Conservation (phyloP, 1,140 invertebrate species). For the Cardiocondyla obscurior region DNA sequence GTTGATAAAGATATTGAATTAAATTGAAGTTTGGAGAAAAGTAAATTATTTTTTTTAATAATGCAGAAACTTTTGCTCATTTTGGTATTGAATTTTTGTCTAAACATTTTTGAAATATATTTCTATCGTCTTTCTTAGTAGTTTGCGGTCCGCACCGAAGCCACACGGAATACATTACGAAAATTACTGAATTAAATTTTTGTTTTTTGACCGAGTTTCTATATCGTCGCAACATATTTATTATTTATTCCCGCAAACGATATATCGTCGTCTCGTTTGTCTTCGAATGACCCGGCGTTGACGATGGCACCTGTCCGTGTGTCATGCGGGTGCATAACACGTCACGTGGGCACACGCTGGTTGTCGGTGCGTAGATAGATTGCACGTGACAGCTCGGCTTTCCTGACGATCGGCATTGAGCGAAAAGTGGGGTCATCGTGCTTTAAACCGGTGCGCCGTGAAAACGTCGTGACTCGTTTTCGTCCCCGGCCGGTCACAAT, state of each 20-base stretch:
- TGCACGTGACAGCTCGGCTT: slow-evolving; percentile 66
- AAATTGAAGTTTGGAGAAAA: not conserved
- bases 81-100: not conserved
- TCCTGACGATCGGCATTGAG: slow-evolving; percentile 47
- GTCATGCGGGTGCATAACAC: slow-evolving; percentile 69
- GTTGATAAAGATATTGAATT: not conserved
- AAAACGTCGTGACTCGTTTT: slow-evolving; percentile 51
- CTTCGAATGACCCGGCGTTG: slow-evolving; percentile 60
- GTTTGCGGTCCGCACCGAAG: not conserved
- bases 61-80: not conserved
- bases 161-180: not conserved
- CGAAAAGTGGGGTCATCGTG: slow-evolving; percentile 68
- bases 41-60: slow-evolving; percentile 7
- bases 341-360: slow-evolving; percentile 60
- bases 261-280: slow-evolving; percentile 56
- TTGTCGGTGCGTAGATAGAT: slow-evolving; percentile 56
- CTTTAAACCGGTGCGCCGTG: slow-evolving; percentile 65
- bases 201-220: slow-evolving; percentile 20
- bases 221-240: slow-evolving; percentile 15
- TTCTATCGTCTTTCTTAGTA: not conserved
- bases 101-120: not conserved
- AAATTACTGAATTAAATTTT: slow-evolving; percentile 36
- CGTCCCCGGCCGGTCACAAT: slow-evolving; percentile 28
- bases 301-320: slow-evolving; percentile 68
- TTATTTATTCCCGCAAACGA: slow-evolving; percentile 35